Percentiles rank a stretch among this genome's conserved stretches.
Conservation (phyloP, 1,140 invertebrate genomes). For the Micrasema longulum region DNA sequence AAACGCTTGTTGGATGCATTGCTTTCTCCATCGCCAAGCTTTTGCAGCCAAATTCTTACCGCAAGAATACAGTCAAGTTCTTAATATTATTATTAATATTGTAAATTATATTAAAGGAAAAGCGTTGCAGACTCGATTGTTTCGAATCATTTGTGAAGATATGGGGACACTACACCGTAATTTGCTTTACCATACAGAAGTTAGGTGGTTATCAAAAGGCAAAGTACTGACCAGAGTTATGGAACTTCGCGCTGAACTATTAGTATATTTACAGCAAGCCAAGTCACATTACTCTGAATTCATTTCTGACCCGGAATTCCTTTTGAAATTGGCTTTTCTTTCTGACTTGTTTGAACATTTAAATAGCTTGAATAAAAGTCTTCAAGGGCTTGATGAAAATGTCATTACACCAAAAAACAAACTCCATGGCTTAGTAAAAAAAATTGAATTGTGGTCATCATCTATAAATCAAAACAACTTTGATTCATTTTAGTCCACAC, state of each 20-base stretch:
- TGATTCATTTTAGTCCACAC: too few species aligned
- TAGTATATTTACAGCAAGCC: constrained; percentile 1
- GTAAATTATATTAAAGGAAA: too few species aligned
- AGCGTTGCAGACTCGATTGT: too few species aligned
- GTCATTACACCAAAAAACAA: background rate
- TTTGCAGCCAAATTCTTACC: too few species aligned
- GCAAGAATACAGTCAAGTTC: too few species aligned
- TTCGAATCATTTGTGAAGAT: constrained; percentile 2
- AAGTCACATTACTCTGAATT: background rate
- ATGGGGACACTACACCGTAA: background rate
- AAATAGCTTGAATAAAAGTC: background rate
- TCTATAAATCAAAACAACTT: background rate
- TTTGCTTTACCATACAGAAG: background rate
- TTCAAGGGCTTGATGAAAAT: background rate
- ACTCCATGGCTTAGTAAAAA: background rate
- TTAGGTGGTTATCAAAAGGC: too few species aligned
- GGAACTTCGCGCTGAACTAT: background rate
- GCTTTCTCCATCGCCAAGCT: background rate
- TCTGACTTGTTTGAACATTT: background rate
- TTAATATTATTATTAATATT: too few species aligned
- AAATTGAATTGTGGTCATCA: background rate
- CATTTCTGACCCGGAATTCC: background rate
- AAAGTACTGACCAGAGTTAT: background rate
- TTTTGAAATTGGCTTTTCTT: background rate
- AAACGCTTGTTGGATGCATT: constrained; percentile 8